Percentiles rank a stretch among this genome's conserved stretches.
phyloP scores from a whole-genome alignment of 1,140 invertebrate genomes.

The Pseudoatta argentina region DNA sequence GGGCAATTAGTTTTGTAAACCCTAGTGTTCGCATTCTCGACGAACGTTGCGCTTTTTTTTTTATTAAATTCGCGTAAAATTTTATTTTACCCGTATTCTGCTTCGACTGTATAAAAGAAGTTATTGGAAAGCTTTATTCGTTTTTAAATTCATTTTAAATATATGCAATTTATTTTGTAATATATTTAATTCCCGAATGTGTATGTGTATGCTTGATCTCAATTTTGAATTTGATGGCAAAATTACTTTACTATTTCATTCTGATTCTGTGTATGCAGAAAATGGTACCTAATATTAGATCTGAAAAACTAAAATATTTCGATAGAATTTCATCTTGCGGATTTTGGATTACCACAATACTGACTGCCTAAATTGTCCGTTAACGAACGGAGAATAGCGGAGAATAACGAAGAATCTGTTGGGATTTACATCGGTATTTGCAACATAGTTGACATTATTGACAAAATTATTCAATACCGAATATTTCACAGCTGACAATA shows the following conservation, averaged over 20 bases:
- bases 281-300: slow-evolving; percentile 17
- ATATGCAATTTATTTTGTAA: not conserved
- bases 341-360: slow-evolving; percentile 56
- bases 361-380: slow-evolving; percentile 43
- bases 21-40: not conserved
- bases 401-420: not conserved
- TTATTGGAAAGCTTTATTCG: not conserved
- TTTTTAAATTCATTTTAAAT: not conserved
- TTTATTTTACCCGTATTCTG: not conserved
- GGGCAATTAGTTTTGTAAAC: slow-evolving; percentile 56
- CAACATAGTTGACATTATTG: slow-evolving; percentile 33
- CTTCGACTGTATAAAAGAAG: not conserved
- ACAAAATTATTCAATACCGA: slow-evolving; percentile 50
- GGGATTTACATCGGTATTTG: slow-evolving; percentile 56
- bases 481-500: slow-evolving; percentile 17
- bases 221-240: not conserved
- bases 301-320: slow-evolving; percentile 49
- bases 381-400: slow-evolving; percentile 48
- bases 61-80: not conserved
- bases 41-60: not conserved
- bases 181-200: not conserved
- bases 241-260: slow-evolving; percentile 30
- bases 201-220: not conserved
- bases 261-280: slow-evolving; percentile 3
- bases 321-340: slow-evolving; percentile 57